Evolutionary conservation across 2,113 vertebrate genomes (phyloP).

Genomic region (Myodes glareolus): DNA sequence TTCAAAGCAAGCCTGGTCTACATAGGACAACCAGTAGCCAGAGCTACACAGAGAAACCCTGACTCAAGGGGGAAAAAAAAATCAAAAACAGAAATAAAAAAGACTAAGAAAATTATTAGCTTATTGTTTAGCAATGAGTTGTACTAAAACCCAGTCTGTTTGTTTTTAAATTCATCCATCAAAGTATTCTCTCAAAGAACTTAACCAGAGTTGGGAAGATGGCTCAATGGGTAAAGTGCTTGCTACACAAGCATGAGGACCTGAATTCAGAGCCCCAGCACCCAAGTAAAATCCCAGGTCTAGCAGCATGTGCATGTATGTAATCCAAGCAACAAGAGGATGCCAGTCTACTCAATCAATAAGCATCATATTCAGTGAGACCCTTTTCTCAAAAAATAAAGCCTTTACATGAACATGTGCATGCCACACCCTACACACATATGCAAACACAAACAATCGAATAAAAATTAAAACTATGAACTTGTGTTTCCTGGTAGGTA

Average conservation of each 20-base stretch:
- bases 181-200: constrained; percentile 16
- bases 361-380: background rate
- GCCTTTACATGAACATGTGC: background rate
- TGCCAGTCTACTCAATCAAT: background rate
- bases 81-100: background rate
- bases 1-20: too few species aligned
- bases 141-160: background rate
- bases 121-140: constrained; percentile 17
- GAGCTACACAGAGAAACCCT: background rate
- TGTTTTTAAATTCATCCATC: background rate
- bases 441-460: background rate
- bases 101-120: background rate
- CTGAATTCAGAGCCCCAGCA: background rate
- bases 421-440: background rate
- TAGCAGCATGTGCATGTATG: background rate
- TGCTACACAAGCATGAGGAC: background rate
- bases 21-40: background rate
- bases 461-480: constrained; percentile 59
- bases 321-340: background rate
- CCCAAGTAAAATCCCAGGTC: background rate
- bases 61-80: background rate
- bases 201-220: background rate
- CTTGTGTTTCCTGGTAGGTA: constrained; percentile 31
- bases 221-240: background rate
- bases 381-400: background rate